Conservation (phyloP, 2,888 invertebrate species). For the Hemaris fuciformis region DNA sequence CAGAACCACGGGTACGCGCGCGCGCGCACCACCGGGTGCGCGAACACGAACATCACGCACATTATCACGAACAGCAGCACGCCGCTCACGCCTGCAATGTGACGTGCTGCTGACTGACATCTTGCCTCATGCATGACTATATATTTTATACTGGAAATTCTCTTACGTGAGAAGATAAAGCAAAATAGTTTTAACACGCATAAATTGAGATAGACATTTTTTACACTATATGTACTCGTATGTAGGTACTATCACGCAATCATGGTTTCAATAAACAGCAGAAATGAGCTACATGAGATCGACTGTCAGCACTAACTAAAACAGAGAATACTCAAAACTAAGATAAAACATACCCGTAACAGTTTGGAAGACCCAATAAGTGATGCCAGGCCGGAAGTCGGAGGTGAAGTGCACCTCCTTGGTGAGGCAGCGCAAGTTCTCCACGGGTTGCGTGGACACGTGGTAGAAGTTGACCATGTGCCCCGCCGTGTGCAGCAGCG, state of each 20-base stretch:
- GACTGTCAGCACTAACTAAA: neutral
- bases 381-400: conserved; percentile 95
- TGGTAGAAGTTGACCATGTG: conserved; percentile 99
- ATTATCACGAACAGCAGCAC: conserved; percentile 93
- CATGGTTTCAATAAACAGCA: no score
- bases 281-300: no score
- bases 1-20: conserved; percentile 98
- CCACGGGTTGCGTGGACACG: conserved; percentile 96
- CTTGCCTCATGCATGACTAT: no score
- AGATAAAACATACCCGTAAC: conserved; percentile 89
- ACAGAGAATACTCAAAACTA: neutral
- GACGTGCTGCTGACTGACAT: no score
- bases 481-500: conserved; percentile 94
- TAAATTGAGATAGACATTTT: no score
- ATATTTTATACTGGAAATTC: no score
- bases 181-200: no score
- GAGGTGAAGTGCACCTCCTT: conserved; percentile 96
- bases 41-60: conserved; percentile 98
- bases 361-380: conserved; percentile 97
- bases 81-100: conserved; percentile 91
- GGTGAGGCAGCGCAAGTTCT: conserved; percentile 94
- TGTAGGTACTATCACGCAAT: no score
- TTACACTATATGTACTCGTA: no score
- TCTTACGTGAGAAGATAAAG: no score
- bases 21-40: conserved; percentile 94